phyloP scores from a whole-genome alignment of 1,140 invertebrate species.

The Chymomyza costata region DNA sequence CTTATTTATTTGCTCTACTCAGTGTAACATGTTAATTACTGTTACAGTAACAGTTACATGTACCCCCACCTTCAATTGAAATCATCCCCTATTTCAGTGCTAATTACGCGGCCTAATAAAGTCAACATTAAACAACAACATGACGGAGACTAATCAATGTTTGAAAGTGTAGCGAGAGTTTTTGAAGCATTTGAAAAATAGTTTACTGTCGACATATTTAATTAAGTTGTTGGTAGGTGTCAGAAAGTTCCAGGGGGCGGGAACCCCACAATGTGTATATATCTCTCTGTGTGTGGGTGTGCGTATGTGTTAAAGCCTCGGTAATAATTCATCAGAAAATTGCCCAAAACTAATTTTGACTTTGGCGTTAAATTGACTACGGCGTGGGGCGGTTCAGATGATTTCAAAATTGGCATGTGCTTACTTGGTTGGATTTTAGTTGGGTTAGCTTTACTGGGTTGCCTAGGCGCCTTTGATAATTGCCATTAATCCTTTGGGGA shows the following conservation, averaged over 20 bases:
- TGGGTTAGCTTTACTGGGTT: too few species aligned
- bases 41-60: constrained; percentile 53
- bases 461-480: constrained; percentile 45
- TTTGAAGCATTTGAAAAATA: constrained; percentile 10
- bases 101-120: constrained; percentile 69
- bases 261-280: too few species aligned
- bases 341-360: constrained; percentile 48
- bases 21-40: constrained; percentile 67
- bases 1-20: constrained; percentile 64
- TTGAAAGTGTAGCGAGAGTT: constrained; percentile 61
- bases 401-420: too few species aligned
- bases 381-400: too few species aligned
- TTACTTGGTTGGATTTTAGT: too few species aligned
- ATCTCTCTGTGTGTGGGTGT: background rate
- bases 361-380: constrained; percentile 15
- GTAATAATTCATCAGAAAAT: constrained; percentile 30
- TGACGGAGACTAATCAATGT: constrained; percentile 67
- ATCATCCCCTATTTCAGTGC: constrained; percentile 14
- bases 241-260: too few species aligned
- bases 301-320: constrained; percentile 2
- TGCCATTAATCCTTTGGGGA: constrained; percentile 30
- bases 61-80: background rate
- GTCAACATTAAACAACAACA: constrained; percentile 68
- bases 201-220: constrained; percentile 21
- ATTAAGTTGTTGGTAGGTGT: constrained; percentile 1